phyloP scores from a whole-genome alignment of 2,113 vertebrate species.

The Pseudonaja textilis region DNA sequence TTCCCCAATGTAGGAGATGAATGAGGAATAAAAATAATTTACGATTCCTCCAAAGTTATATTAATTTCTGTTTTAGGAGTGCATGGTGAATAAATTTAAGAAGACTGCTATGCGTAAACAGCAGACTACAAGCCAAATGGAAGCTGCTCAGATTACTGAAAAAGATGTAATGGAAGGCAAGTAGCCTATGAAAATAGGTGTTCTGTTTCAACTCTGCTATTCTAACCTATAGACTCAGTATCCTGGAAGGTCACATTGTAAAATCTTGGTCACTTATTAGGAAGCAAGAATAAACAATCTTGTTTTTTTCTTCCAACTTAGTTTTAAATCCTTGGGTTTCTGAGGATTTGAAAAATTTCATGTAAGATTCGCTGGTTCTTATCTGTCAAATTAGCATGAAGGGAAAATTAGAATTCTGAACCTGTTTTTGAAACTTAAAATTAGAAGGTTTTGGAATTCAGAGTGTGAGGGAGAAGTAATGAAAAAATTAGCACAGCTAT shows the following conservation, averaged over 20 bases:
- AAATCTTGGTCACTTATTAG: neutral
- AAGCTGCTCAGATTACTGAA: constrained; percentile 70
- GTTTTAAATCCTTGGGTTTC: neutral
- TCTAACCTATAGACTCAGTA: neutral
- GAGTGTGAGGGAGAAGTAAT: neutral
- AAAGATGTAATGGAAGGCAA: constrained; percentile 81
- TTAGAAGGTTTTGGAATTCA: neutral
- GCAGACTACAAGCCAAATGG: constrained; percentile 72
- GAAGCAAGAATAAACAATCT: neutral
- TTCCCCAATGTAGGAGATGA: neutral
- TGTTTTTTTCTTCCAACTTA: neutral
- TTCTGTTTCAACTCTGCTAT: neutral
- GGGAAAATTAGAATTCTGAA: neutral
- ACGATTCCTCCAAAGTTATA: neutral
- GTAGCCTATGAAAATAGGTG: neutral
- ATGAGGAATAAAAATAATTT: neutral
- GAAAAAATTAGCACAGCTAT: neutral
- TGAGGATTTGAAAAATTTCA: neutral
- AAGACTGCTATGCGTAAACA: constrained; percentile 83
- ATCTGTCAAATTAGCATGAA: neutral
- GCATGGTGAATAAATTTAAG: constrained; percentile 87
- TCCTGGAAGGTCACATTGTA: neutral
- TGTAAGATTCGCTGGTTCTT: neutral
- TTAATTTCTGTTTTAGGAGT: constrained; percentile 70
- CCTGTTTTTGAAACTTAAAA: neutral